Base-by-base conservation (phyloP, 2,888 invertebrate genomes). In the Sarcophaga carnaria region DNA sequence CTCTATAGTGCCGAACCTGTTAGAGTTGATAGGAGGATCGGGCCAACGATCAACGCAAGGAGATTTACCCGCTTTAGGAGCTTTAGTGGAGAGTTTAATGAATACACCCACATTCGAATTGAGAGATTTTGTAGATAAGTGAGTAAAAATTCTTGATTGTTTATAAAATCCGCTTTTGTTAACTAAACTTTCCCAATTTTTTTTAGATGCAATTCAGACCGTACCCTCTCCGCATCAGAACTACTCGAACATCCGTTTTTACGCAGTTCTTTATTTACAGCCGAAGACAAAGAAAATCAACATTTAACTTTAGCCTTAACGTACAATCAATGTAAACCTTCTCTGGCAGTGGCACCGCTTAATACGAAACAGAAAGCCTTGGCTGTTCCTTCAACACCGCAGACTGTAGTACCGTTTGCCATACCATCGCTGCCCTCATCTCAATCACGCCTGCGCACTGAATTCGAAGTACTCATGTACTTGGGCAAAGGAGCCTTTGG, bases 401-500 rank as follows among this genome's bases (percentile, higher is more conserved):
- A 80, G 87, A 25, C 89, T 0, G 84, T 87, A 60, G 49, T 83
- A 5, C 85, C 88, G 1, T 79, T 69, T 45, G 88, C 90, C n/a
- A 91, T 93, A 84, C 92, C 93, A 14, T 89, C 91, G 0, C 37
- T 93, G 75, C 90, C 90, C 2, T 66, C 90, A 17, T 91, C 91
- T 22, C 93, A 92, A 64, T 97, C 98, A 0, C 94, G 98, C 3
- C 94, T 98, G 5, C 95, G 96, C 88, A 96, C 95, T 3, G 97
- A 98, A 93, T 98, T 98, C 91, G 96, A 97, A 92, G 94, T 97
- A 62, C 94, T 98, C 1, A 95, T 96, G 88, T 96, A 96, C 94
- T 94, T 99, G 0, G 99, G 99, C 0, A 97, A 96, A 93, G 99
- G 99, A 3, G 99, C 98, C 0, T 99, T 98, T 93, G 99, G 99